These are phyloP conservation scores for Myzus persicae DNA, from an alignment of 1,140 invertebrate species.

Conservation along the genomic window DNA sequence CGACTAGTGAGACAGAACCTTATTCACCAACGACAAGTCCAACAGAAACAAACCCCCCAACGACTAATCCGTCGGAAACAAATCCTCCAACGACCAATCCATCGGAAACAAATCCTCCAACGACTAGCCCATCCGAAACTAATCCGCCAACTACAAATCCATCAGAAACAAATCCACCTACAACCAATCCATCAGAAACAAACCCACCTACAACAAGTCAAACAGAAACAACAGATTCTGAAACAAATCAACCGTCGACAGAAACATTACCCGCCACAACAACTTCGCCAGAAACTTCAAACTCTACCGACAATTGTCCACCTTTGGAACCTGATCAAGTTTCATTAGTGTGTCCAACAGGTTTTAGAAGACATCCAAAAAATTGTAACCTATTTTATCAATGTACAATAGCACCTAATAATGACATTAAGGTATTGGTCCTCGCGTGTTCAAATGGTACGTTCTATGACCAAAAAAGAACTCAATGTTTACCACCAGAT, in stretches of 20 bases:
- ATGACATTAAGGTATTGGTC: conserved; percentile 76
- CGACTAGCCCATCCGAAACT: conserved; percentile 31
- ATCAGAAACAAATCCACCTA: conserved; percentile 39
- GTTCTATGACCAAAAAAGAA: conserved; percentile 76
- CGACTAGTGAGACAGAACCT: conserved; percentile 27
- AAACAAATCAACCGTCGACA: conserved; percentile 58
- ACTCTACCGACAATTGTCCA: conserved; percentile 59
- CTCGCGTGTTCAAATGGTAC: conserved; percentile 79
- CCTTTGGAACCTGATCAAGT: conserved; percentile 69
- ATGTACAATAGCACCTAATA: conserved; percentile 73
- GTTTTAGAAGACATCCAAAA: conserved; percentile 82
- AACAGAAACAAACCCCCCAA: conserved; percentile 58
- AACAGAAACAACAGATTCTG: conserved; percentile 48
- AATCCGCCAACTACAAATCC: conserved; percentile 14
- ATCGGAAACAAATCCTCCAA: conserved; percentile 11
- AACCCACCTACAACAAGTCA: conserved; percentile 45
- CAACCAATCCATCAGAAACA: conserved; percentile 32
- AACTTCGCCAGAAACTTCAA: conserved; percentile 1
- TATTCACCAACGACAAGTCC: conserved; percentile 48
- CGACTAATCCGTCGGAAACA: conserved; percentile 56
- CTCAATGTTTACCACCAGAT: conserved; percentile 72
- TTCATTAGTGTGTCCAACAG: conserved; percentile 78
- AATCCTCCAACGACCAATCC: conserved; percentile 14
- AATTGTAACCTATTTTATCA: conserved; percentile 86
- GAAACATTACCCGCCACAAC: conserved; percentile 48